These are phyloP conservation scores for Malthinus seriepunctatus DNA, from an alignment of 2,888 invertebrate species.

Conservation along the genomic window DNA sequence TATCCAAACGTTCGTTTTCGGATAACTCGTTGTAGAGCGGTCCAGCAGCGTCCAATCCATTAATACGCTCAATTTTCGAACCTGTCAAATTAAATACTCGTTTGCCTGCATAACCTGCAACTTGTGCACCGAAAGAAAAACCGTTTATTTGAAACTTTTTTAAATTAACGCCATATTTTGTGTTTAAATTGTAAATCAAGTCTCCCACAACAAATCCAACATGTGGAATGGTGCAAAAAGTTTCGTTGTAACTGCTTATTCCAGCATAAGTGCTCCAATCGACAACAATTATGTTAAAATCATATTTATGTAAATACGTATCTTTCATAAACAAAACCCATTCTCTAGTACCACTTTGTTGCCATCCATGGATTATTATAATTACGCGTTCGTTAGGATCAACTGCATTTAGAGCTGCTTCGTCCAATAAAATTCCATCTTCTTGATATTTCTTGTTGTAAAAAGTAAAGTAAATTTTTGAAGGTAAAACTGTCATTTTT, in stretches of 20 bases:
- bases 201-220: background rate
- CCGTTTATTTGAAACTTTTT: background rate
- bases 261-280: background rate
- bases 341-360: background rate
- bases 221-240: background rate
- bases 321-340: background rate
- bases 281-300: background rate
- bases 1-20: background rate
- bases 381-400: background rate
- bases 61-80: background rate
- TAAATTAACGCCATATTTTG: background rate
- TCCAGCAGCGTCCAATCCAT: conserved; percentile 5
- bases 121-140: background rate
- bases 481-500: too few species aligned
- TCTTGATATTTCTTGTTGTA: background rate
- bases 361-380: background rate
- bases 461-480: background rate
- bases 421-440: background rate
- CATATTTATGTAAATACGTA: background rate
- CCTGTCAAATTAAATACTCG: background rate
- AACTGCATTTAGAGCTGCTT: background rate
- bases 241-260: background rate
- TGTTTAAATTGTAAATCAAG: background rate
- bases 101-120: background rate
- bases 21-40: background rate